A percentile compares a stretch with the other conserved stretches of the same genome.
phyloP scores from a whole-genome alignment of 2,888 invertebrate genomes.

The Scotopteryx bipunctaria region DNA sequence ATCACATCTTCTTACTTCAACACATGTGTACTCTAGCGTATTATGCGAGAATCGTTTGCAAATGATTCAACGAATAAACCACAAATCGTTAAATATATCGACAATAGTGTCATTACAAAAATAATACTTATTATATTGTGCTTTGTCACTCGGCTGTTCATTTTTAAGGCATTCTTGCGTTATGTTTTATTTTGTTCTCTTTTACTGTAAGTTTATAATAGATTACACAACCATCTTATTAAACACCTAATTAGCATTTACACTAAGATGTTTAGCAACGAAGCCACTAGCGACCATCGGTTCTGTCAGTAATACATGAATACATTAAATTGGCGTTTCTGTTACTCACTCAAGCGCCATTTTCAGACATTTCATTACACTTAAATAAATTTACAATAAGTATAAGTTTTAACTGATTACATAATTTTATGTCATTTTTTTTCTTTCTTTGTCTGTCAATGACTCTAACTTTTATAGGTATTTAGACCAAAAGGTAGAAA shows the following conservation, averaged over 20 bases:
- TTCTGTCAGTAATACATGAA: background rate
- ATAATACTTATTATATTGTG: constrained; percentile 11
- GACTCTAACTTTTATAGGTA: no score
- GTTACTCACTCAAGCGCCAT: background rate
- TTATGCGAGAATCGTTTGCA: background rate
- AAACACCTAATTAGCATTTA: constrained; percentile 15
- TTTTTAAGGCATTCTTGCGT: constrained; percentile 8
- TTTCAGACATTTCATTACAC: background rate
- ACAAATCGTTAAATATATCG: constrained; percentile 4
- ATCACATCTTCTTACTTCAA: constrained; percentile 8
- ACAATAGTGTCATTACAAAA: constrained; percentile 14
- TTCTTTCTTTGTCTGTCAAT: no score
- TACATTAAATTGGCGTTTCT: background rate
- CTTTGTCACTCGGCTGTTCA: constrained; percentile 4
- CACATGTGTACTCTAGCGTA: background rate
- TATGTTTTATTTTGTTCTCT: background rate
- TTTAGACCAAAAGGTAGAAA: no score
- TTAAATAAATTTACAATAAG: background rate
- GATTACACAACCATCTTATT: constrained; percentile 22
- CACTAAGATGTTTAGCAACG: background rate
- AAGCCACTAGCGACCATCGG: background rate
- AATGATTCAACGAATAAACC: background rate
- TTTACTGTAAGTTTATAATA: background rate
- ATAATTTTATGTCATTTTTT: no score
- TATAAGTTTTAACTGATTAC: background rate